These are phyloP conservation scores for Lanistes nyassanus DNA, from an alignment of 1,140 invertebrate species.

Conservation along the genomic window DNA sequence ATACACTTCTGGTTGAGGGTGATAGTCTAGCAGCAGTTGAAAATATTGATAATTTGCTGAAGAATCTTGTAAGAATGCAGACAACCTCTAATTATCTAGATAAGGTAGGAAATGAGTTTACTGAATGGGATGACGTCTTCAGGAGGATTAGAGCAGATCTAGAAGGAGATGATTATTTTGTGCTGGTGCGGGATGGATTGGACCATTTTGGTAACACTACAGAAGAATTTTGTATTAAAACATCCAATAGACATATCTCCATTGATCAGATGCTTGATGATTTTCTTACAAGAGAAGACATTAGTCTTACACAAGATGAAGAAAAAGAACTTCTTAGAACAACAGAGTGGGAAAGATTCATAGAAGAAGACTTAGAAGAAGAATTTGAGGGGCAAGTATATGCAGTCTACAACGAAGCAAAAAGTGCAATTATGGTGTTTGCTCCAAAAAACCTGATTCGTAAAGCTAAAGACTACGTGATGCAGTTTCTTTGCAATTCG, in stretches of 20 bases:
- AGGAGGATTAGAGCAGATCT: neutral
- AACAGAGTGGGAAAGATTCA: conserved; percentile 2
- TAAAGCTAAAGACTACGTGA: neutral
- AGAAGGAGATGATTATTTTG: neutral
- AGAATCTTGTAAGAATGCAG: neutral
- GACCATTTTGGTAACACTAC: neutral
- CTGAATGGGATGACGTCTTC: conserved; percentile 7
- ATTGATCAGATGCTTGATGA: conserved; percentile 1
- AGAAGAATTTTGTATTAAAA: conserved; percentile 4
- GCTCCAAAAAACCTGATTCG: neutral
- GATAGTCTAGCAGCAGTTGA: neutral
- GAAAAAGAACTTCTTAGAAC: neutral
- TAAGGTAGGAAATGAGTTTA: neutral
- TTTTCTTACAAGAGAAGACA: neutral
- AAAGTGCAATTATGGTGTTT: neutral
- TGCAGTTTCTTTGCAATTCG: neutral
- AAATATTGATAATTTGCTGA: conserved; percentile 8
- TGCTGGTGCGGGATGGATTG: neutral
- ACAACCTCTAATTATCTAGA: neutral
- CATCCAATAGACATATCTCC: neutral
- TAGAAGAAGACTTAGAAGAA: neutral
- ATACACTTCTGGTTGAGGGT: neutral
- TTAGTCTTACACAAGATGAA: neutral
- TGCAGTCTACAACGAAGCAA: neutral
- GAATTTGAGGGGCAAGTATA: neutral